Percentiles rank a stretch among this genome's conserved stretches.
Evolutionary conservation across 2,113 vertebrate species (phyloP).

Genomic region (Nycticebus coucang): DNA sequence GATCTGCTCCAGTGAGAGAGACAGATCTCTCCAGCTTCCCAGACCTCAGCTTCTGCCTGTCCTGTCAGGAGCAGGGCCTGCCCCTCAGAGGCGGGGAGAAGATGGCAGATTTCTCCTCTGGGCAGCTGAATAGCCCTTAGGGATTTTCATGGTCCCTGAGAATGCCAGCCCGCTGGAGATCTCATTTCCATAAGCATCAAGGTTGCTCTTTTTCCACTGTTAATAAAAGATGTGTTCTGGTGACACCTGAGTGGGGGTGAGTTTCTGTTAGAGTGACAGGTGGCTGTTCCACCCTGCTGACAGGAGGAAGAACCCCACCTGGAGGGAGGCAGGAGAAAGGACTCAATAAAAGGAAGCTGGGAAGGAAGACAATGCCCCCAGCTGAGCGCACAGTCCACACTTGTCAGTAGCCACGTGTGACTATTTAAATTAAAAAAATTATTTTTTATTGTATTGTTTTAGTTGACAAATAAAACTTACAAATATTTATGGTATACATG

Average conservation of each 20-base stretch:
- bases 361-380: not conserved
- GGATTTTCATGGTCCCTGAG: not conserved
- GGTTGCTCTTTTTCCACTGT: conserved; percentile 49
- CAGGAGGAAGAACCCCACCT: not conserved
- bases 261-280: conserved; percentile 16
- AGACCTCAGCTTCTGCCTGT: not conserved
- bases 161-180: conserved; percentile 1
- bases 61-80: not conserved
- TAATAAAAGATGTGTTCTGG: conserved; percentile 68
- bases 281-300: not conserved
- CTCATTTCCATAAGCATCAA: conserved; percentile 5
- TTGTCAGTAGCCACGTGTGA: accelerated
- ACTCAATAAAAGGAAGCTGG: not conserved
- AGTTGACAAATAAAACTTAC: not conserved
- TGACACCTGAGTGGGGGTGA: conserved; percentile 29
- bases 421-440: not conserved
- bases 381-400: not conserved
- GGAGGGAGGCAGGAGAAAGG: not conserved
- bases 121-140: not conserved
- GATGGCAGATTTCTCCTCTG: not conserved
- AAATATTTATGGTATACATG: not conserved
- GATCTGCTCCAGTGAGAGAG: not conserved
- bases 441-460: not conserved
- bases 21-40: not conserved
- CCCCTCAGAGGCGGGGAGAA: not conserved